These are phyloP conservation scores for Polymixis lichenea DNA, from an alignment of 2,888 invertebrate genomes.

Conservation along the genomic window DNA sequence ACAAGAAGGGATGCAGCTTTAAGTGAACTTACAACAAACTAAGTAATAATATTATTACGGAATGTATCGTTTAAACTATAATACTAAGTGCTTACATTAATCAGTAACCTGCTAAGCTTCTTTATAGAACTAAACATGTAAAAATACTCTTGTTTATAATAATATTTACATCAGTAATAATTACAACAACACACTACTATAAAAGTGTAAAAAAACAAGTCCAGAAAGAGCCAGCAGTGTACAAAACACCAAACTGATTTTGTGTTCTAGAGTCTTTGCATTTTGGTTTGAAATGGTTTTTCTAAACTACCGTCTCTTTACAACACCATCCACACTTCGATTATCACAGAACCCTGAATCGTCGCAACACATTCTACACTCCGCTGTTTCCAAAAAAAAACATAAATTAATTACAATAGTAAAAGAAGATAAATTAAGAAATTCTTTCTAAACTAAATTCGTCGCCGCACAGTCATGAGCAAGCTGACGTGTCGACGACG, in stretches of 20 bases:
- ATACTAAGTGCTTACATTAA: conserved; percentile 76
- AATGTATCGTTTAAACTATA: conserved; percentile 83
- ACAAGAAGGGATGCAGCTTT: neutral
- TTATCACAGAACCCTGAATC: conserved; percentile 85
- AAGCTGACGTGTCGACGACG: conserved; percentile 32
- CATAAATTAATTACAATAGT: conserved; percentile 66
- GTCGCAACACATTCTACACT: conserved; percentile 67
- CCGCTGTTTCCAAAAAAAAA: conserved; percentile 73
- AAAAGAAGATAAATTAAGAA: conserved; percentile 62
- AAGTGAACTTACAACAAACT: conserved; percentile 55
- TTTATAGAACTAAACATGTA: conserved; percentile 72
- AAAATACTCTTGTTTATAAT: conserved; percentile 74
- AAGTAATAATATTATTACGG: conserved; percentile 75
- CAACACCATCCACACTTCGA: conserved; percentile 70
- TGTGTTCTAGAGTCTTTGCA: conserved; percentile 45
- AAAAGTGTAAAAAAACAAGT: conserved; percentile 70
- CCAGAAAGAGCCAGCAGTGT: conserved; percentile 70
- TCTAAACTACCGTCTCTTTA: conserved; percentile 68
- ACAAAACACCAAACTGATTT: conserved; percentile 62
- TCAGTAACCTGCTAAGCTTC: conserved; percentile 73
- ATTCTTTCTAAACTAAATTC: conserved; percentile 48
- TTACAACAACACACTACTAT: conserved; percentile 69
- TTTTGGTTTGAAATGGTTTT: conserved; percentile 60
- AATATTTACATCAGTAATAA: conserved; percentile 78
- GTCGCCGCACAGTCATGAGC: conserved; percentile 32